Percentiles rank a stretch among this genome's conserved stretches.
Evolutionary conservation across 2,888 invertebrate genomes (phyloP).

Genomic region (Acholoe squamosa): DNA sequence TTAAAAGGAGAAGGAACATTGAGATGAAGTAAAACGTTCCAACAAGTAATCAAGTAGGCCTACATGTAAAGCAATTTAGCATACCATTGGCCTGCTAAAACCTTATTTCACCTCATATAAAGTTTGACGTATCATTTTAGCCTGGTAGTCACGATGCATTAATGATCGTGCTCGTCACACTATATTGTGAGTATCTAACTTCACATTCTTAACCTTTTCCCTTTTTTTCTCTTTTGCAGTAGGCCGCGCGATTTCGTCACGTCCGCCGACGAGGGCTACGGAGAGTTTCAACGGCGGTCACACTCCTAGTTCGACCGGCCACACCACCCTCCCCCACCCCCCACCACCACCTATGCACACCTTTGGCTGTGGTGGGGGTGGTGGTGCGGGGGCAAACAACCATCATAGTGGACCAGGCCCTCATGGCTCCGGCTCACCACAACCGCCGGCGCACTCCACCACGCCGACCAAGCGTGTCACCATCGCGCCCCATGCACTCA

Average conservation of each 20-base stretch:
- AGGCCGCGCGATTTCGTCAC: constrained; percentile 53
- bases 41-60: too few relatives aligned
- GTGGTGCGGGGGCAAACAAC: background rate
- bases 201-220: background rate
- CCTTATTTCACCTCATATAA: too few relatives aligned
- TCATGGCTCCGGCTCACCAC: constrained; percentile 5
- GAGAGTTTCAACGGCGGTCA: constrained; percentile 59
- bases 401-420: constrained; percentile 11
- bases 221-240: constrained; percentile 17
- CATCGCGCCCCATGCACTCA: constrained; percentile 55
- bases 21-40: too few relatives aligned
- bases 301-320: constrained; percentile 59
- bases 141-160: too few relatives aligned
- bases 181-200: too few relatives aligned
- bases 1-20: too few relatives aligned
- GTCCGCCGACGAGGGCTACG: constrained; percentile 62
- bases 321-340: constrained; percentile 31
- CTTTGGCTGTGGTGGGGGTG: background rate
- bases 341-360: constrained; percentile 45
- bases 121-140: too few relatives aligned
- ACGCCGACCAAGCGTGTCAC: constrained; percentile 55
- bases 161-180: too few relatives aligned
- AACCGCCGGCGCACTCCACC: background rate
- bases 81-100: too few relatives aligned
- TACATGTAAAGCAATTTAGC: too few relatives aligned